Evolutionary conservation across 2,797 vertebrate genomes (phyloP).

Genomic region (Gambelia wislizenii): DNA sequence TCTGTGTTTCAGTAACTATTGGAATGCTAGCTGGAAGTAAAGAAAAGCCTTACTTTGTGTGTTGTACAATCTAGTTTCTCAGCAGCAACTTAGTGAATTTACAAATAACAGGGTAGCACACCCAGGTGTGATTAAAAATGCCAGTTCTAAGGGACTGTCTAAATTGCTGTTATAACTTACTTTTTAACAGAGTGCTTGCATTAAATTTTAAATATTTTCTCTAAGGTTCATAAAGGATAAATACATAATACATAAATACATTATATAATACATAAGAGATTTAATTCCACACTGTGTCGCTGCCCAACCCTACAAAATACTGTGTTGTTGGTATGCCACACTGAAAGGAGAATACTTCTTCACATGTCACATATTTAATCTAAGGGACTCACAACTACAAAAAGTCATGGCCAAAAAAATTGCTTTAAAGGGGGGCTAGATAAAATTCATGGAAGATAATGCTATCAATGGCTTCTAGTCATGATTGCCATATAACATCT

Average conservation of each 20-base stretch:
- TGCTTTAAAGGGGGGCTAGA: background rate
- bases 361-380: background rate
- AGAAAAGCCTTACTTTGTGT: background rate
- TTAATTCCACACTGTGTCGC: background rate
- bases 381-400: background rate
- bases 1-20: conserved; percentile 6
- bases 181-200: background rate
- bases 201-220: conserved; percentile 15
- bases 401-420: background rate
- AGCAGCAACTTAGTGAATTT: background rate
- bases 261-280: background rate
- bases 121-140: conserved; percentile 38
- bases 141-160: background rate
- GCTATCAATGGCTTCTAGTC: too few relatives aligned
- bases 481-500: too few relatives aligned
- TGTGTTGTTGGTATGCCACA: background rate
- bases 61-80: background rate
- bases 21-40: conserved; percentile 5
- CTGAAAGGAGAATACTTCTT: background rate
- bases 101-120: conserved; percentile 26
- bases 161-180: conserved; percentile 13
- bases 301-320: background rate
- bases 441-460: background rate
- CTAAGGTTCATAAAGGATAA: background rate
- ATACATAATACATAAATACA: background rate